Conservation (phyloP, 2,113 vertebrate genomes). For the Phrynosoma blainvillii region DNA sequence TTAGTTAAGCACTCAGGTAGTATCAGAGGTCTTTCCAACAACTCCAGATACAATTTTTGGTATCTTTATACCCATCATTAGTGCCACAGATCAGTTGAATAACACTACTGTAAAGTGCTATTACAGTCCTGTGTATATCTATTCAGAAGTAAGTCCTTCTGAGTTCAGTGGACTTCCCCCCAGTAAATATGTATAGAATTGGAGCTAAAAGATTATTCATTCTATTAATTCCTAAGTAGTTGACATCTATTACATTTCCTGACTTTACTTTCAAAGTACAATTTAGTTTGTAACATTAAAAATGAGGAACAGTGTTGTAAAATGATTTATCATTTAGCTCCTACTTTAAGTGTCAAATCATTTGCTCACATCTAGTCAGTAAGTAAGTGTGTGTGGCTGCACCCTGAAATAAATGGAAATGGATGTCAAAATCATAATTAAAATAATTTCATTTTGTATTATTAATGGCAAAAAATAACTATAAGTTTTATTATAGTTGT, state of each 20-base stretch:
- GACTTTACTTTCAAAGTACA: conserved; percentile 7
- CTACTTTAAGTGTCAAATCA: neutral
- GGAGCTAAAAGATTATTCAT: neutral
- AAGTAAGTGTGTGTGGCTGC: neutral
- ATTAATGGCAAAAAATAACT: neutral
- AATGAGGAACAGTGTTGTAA: neutral
- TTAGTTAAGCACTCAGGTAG: conserved; percentile 2
- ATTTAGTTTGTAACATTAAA: conserved; percentile 4
- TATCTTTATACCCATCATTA: neutral
- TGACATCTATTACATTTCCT: neutral
- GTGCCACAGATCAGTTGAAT: neutral
- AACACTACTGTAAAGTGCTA: neutral
- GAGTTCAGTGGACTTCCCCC: neutral
- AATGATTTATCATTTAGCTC: conserved; percentile 7
- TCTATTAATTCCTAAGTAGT: conserved; percentile 3
- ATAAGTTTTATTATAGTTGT: neutral
- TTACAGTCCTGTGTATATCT: neutral
- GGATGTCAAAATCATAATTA: neutral
- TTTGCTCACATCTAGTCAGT: neutral
- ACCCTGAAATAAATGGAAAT: neutral
- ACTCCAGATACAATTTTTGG: neutral
- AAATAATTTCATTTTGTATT: neutral
- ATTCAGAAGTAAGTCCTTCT: neutral
- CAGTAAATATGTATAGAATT: neutral
- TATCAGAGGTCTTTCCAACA: conserved; percentile 17